These are phyloP conservation scores for Ischnura elegans DNA, from an alignment of 2,888 invertebrate species.

Conservation along the genomic window DNA sequence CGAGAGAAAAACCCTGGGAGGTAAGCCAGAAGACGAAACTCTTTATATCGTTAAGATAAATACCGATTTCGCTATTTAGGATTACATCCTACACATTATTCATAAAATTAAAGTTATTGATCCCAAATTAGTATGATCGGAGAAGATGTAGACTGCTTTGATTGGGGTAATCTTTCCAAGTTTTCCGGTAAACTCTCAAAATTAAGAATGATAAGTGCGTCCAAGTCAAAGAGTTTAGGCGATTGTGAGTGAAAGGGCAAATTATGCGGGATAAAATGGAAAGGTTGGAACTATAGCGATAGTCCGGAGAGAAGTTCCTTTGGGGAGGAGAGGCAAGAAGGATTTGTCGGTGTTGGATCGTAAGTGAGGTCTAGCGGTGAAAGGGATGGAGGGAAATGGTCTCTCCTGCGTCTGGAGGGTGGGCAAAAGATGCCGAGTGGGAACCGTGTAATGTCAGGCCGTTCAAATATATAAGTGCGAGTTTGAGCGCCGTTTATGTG, in stretches of 20 bases:
- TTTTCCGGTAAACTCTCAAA: too few species aligned
- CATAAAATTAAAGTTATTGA: too few species aligned
- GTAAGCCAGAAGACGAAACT: too few species aligned
- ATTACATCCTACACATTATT: too few species aligned
- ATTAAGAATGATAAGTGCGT: too few species aligned
- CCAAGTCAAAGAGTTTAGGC: too few species aligned
- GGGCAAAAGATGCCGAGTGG: background rate
- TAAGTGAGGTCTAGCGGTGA: background rate
- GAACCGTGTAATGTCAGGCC: background rate
- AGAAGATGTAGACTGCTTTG: too few species aligned
- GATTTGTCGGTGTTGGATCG: background rate
- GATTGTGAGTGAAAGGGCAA: background rate
- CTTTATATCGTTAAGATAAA: too few species aligned
- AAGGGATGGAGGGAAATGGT: background rate
- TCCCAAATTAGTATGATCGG: too few species aligned
- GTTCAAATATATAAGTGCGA: background rate
- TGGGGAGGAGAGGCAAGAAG: background rate
- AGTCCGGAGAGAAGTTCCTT: background rate
- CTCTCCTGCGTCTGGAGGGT: background rate
- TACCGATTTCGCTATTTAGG: too few species aligned
- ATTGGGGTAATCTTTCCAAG: too few species aligned
- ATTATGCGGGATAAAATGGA: background rate
- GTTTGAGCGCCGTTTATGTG: constrained; percentile 8
- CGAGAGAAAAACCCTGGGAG: too few species aligned
- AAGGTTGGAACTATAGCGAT: background rate